Evolutionary conservation across 2,797 vertebrate genomes (phyloP), one percentile per base, ranked within the genome.

Genomic region (Sparus aurata): DNA sequence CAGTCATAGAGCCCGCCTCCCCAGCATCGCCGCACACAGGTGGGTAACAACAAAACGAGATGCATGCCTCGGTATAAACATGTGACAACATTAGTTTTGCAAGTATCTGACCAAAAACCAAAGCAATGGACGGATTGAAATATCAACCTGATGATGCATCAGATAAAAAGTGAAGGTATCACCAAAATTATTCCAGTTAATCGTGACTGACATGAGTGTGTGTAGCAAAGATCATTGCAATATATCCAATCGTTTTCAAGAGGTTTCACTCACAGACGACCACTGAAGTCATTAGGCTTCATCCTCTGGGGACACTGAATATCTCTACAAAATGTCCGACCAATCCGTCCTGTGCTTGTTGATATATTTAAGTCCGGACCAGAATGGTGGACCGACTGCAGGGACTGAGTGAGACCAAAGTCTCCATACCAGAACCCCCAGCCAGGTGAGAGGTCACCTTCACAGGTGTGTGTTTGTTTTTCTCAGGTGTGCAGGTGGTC

Each of bases 401-500:
- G 3, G 49, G 12, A 25, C 54, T 58, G 2, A 41, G 18, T 62
- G 30, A 64, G 13, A n/a, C 50, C 41, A 46, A 34, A 60, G 18
- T 54, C 34, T 23, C 5, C 15, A 0, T 57, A 68, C 65, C 59
- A 46, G 13, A 63, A 34, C 61, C 7, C 9, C 13, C 2, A 53
- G 38, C 13, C 2, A 53, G 38, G 58, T 58, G 60, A 73, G 15
- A 73, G 17, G n/a, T 80, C 18, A 34, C 38, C 68, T 76, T 17
- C 76, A 72, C 66, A 69, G 7, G 57, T 73, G 75, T 82, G 69
- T 87, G 54, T 68, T 41, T 78, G 46, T 80, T 55, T 69, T 70
- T 3, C 22, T 27, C 91, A 95, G 96, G 96, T 85, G 93, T 96
- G 64, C 94, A 96, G 91, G 91, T 96, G 75, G 92, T 96, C 82